Evolutionary conservation across 2,797 vertebrate genomes (phyloP).

Genomic region (Mus minutoides): DNA sequence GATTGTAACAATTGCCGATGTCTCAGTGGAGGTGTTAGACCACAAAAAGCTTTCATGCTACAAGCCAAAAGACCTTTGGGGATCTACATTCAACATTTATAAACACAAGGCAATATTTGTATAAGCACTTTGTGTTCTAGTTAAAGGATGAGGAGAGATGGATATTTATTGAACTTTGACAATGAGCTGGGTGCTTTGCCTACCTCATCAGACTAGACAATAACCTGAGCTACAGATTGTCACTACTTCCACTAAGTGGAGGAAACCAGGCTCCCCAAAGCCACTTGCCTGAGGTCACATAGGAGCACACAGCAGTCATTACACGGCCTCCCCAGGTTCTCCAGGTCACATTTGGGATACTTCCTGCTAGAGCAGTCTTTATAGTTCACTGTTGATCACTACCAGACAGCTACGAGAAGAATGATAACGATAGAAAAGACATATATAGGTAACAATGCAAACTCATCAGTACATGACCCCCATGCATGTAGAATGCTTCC

Average conservation of each 20-base stretch:
- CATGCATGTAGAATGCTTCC: background rate
- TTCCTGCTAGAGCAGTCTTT: background rate
- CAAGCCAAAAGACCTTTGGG: background rate
- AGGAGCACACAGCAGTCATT: background rate
- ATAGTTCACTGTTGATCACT: background rate
- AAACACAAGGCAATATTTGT: background rate
- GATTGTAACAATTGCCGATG: background rate
- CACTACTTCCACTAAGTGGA: background rate
- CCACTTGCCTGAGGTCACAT: background rate
- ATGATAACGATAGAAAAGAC: background rate
- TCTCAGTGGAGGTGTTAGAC: background rate
- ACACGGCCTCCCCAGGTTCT: background rate
- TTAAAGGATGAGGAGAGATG: background rate
- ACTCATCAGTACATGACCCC: background rate
- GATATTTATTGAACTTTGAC: background rate
- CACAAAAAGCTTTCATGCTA: background rate
- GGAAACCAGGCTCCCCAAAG: background rate
- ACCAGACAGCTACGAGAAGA: background rate
- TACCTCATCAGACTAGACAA: background rate
- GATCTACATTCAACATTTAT: background rate
- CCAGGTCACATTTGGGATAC: background rate
- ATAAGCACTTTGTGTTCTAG: background rate
- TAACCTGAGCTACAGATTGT: rapidly evolving
- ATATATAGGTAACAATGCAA: rapidly evolving
- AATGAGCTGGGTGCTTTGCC: background rate